These are phyloP conservation scores for Corythoichthys intestinalis DNA, from an alignment of 2,113 vertebrate genomes.

Conservation along the genomic window DNA sequence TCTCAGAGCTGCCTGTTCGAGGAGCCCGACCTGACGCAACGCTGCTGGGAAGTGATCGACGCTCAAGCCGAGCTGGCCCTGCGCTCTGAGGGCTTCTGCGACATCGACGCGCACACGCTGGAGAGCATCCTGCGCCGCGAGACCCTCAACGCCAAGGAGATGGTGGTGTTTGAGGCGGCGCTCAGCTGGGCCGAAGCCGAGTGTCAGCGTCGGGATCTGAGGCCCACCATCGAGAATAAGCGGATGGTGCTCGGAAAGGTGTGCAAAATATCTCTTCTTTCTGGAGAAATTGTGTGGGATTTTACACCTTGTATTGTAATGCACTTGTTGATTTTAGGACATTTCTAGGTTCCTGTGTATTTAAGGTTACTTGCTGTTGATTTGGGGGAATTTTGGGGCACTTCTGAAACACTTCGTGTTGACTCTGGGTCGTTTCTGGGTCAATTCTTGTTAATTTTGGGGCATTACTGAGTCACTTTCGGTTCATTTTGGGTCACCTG, in stretches of 20 bases:
- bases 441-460: too few relatives aligned
- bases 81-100: conserved; percentile 95
- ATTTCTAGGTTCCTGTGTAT: too few relatives aligned
- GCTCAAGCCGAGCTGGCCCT: conserved; percentile 94
- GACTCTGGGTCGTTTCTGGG: too few relatives aligned
- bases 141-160: conserved; percentile 97
- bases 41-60: conserved; percentile 98
- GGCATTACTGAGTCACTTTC: too few relatives aligned
- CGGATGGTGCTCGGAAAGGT: conserved; percentile 85
- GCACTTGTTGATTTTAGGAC: too few relatives aligned
- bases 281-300: too few relatives aligned
- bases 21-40: conserved; percentile 93
- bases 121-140: conserved; percentile 94
- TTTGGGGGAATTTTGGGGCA: too few relatives aligned
- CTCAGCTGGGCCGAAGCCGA: conserved; percentile 94
- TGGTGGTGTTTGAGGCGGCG: conserved; percentile 91
- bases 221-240: conserved; percentile 85
- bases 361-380: too few relatives aligned
- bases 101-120: conserved; percentile 90
- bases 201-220: conserved; percentile 84
- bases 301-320: too few relatives aligned
- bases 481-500: too few relatives aligned
- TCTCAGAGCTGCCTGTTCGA: conserved; percentile 98
- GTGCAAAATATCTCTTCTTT: too few relatives aligned
- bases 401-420: too few relatives aligned